Conservation (phyloP, 2,113 vertebrate genomes). For the Indicator indicator region DNA sequence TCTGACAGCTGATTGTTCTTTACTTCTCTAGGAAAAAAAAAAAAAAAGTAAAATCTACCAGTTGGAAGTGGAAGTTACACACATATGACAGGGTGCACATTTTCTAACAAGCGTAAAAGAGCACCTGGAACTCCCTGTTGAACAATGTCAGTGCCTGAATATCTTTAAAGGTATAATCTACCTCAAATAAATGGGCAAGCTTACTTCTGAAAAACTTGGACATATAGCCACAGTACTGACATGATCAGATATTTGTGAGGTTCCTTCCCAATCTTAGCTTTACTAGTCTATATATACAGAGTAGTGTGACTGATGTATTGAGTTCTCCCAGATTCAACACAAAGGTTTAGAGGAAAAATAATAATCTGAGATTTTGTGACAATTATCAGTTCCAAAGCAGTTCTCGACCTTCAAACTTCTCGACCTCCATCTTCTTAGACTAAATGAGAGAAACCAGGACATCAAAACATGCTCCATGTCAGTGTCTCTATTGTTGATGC, state of each 20-base stretch:
- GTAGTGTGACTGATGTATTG: not conserved
- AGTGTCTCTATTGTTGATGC: rapidly evolving
- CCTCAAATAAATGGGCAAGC: not conserved
- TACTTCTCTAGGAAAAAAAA: too few species aligned
- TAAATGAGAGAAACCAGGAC: not conserved
- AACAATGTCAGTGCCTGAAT: not conserved
- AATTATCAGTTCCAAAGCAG: not conserved
- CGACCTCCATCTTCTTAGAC: not conserved
- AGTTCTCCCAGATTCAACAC: not conserved
- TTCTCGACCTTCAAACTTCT: not conserved
- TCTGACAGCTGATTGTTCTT: not conserved
- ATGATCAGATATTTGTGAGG: not conserved
- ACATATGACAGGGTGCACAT: rapidly evolving
- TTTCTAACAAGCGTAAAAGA: not conserved
- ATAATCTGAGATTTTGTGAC: not conserved
- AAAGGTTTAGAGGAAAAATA: rapidly evolving
- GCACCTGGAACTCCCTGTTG: not conserved
- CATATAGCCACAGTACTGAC: not conserved
- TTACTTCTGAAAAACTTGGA: not conserved
- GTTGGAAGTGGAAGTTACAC: not conserved
- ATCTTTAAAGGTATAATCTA: not conserved
- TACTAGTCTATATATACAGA: not conserved
- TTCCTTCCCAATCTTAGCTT: not conserved
- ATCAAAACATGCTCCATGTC: not conserved
- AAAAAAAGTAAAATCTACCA: not conserved